These are phyloP conservation scores for Synchiropus splendidus DNA, from an alignment of 2,113 vertebrate species.

Conservation along the genomic window DNA sequence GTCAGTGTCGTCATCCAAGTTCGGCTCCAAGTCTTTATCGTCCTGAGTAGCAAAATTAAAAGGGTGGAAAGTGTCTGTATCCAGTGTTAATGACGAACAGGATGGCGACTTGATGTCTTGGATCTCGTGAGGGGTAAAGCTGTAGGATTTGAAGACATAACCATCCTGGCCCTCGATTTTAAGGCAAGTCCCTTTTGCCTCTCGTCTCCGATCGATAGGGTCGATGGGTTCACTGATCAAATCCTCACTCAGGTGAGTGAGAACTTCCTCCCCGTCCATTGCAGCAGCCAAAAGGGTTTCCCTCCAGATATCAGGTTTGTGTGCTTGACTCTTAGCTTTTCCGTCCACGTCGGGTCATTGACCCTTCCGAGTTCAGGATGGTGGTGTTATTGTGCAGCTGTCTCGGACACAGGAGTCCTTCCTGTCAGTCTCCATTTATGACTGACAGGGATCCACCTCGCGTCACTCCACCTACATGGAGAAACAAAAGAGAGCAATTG, in stretches of 20 bases:
- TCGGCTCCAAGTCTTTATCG: conserved; percentile 42
- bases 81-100: conserved; percentile 48
- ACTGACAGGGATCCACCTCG: conserved; percentile 27
- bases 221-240: conserved; percentile 38
- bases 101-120: conserved; percentile 34
- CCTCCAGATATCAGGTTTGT: conserved; percentile 42
- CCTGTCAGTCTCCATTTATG: conserved; percentile 54
- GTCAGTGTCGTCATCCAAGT: conserved; percentile 35
- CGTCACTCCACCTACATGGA: conserved; percentile 32
- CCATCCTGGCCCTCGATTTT: conserved; percentile 72
- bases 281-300: conserved; percentile 44
- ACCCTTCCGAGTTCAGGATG: conserved; percentile 44
- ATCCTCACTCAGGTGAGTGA: conserved; percentile 51
- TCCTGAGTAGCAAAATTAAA: conserved; percentile 65
- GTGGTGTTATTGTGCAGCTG: conserved; percentile 30
- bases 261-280: conserved; percentile 66
- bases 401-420: conserved; percentile 34
- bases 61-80: conserved; percentile 63
- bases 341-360: conserved; percentile 51
- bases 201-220: conserved; percentile 54
- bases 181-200: conserved; percentile 63
- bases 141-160: conserved; percentile 71
- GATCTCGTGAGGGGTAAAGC: conserved; percentile 49
- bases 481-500: background rate
- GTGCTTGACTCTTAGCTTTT: conserved; percentile 36